Base-by-base conservation (phyloP, 2,797 vertebrate species). In the Tachyglossus aculeatus region DNA sequence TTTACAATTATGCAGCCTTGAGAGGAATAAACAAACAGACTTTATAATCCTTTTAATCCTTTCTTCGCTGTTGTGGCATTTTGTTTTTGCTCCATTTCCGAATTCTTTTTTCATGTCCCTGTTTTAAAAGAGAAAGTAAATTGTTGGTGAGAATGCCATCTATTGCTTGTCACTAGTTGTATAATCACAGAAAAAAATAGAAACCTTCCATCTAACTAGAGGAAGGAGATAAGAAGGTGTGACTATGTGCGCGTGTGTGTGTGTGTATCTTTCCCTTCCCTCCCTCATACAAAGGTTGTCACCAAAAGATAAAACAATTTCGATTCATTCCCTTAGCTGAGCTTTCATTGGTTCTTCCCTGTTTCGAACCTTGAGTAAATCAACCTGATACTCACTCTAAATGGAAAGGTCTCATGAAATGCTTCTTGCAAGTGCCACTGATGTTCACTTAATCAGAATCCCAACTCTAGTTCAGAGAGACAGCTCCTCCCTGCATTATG, bases 281-380 rank as follows among this genome's bases (percentile, higher is more conserved):
- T 48, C 43, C 71, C 78, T 76, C 71, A 73, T 74, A 59, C 77
- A 22, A 0, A 48, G 70, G 69, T 78, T 40, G 29, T 60, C 29
- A 41, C 52, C 82, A 62, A 40, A 58, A 71, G 69, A 69, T 69
- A 1, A 1, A 56, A 13, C 44, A 78, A 33, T 54, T 86, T 86
- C 78, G 34, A 52, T 75, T 74, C 25, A 68, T 25, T 15, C 60
- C 34, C 41, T 87, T 66, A 82, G 68, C 66, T 44, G 29, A 82
- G 79, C 81, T 87, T 48, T 88, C 79, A 90, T 90, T 81, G 75
- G 68, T 45, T 78, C 67, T 65, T 67, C 81, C 86, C 60, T 72
- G 13, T 77, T 65, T 45, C 88, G 84, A 86, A 77, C 90, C 88
- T 79, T 44, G 82, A 75, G 68, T 85, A 88, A 88, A 80, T 85